Conservation (phyloP, 1,140 invertebrate species). For the Listronotus bonariensis region DNA sequence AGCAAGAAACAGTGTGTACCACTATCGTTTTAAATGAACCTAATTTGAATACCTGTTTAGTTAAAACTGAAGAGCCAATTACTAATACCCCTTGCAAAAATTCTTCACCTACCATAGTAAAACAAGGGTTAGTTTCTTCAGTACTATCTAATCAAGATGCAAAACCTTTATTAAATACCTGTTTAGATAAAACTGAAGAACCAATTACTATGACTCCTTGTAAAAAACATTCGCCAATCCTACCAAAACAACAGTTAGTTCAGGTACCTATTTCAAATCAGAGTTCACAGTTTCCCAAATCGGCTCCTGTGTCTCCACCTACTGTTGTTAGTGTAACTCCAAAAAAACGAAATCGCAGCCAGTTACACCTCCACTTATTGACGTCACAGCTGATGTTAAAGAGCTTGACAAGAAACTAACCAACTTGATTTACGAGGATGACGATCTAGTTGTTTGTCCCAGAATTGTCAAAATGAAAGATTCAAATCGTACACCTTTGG, state of each 20-base stretch:
- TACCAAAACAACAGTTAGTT: neutral
- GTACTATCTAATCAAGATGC: too few relatives aligned
- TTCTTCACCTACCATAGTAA: neutral
- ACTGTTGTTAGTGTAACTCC: constrained; percentile 16
- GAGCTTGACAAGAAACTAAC: constrained; percentile 51
- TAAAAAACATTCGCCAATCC: neutral
- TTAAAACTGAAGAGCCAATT: neutral
- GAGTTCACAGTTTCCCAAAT: neutral
- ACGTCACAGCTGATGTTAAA: constrained; percentile 41
- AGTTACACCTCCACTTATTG: constrained; percentile 26
- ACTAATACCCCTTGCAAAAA: neutral
- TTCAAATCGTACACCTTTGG: constrained; percentile 44
- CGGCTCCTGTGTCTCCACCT: constrained; percentile 26
- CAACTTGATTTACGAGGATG: constrained; percentile 50
- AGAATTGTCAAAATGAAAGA: constrained; percentile 33
- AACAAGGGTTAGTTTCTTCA: too few relatives aligned
- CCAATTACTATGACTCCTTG: neutral
- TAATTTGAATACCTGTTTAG: neutral
- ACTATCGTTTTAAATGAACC: neutral
- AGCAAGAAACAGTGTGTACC: too few relatives aligned
- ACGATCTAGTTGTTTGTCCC: constrained; percentile 36
- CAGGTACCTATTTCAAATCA: too few relatives aligned
- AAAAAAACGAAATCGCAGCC: constrained; percentile 32
- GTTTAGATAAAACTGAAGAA: neutral
- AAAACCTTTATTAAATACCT: neutral